phyloP scores from a whole-genome alignment of 2,888 invertebrate species.

The Serrognathus titanus region DNA sequence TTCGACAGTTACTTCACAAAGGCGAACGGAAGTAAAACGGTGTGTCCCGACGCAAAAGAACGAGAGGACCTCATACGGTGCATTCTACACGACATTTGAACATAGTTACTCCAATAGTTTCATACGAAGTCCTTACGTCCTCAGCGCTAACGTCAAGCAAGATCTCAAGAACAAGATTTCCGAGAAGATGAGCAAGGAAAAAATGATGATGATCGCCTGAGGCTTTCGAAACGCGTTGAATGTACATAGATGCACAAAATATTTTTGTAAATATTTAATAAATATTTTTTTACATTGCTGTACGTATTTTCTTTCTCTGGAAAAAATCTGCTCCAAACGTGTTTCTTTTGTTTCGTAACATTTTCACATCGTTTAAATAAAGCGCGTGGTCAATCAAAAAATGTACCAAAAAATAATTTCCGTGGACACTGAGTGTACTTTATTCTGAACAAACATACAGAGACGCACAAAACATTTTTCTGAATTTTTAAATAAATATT shows the following conservation, averaged over 20 bases:
- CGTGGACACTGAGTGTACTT: too few species aligned
- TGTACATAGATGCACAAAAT: background rate
- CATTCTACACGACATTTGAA: slow-evolving; percentile 19
- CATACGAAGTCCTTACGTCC: slow-evolving; percentile 12
- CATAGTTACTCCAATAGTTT: slow-evolving; percentile 29
- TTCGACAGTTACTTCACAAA: background rate
- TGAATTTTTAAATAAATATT: too few species aligned
- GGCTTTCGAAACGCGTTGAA: too few species aligned
- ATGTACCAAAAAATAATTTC: too few species aligned
- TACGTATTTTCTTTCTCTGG: too few species aligned
- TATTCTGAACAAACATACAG: too few species aligned
- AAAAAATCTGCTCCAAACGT: too few species aligned
- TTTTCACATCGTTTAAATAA: too few species aligned
- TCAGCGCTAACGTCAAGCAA: slow-evolving; percentile 34
- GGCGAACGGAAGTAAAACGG: background rate
- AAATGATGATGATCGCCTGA: slow-evolving; percentile 4
- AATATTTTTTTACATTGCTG: background rate
- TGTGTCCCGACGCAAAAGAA: slow-evolving; percentile 3
- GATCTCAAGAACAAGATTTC: slow-evolving; percentile 48
- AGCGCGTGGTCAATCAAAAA: too few species aligned
- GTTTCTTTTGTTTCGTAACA: too few species aligned
- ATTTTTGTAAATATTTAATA: background rate
- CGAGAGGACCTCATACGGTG: slow-evolving; percentile 9
- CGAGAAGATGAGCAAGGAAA: slow-evolving; percentile 34
- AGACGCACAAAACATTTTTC: too few species aligned